Conservation (phyloP, 2,797 vertebrate genomes). For the Momotus momota region DNA sequence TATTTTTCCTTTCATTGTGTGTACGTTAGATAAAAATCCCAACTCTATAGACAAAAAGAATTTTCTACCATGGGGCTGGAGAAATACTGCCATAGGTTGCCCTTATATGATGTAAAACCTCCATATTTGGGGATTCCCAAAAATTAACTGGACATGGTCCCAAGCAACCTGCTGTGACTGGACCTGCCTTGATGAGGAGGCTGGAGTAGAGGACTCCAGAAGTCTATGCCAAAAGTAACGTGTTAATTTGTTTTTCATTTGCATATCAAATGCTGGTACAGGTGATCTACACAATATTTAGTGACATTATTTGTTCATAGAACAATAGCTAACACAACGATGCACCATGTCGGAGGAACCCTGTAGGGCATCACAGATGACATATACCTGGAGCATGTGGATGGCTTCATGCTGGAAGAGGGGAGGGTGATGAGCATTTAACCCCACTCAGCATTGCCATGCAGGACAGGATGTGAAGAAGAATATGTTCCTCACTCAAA, state of each 20-base stretch:
- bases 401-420: neutral
- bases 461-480: neutral
- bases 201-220: neutral
- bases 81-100: neutral
- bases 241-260: neutral
- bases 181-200: neutral
- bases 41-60: neutral
- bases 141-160: neutral
- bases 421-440: neutral
- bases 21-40: neutral
- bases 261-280: neutral
- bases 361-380: neutral
- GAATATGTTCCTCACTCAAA: neutral
- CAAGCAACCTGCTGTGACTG: neutral
- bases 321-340: neutral
- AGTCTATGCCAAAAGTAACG: neutral
- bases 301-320: neutral
- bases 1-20: neutral
- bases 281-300: neutral
- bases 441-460: neutral
- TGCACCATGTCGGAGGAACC: neutral
- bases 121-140: neutral
- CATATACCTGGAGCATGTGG: rapidly evolving
- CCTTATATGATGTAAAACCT: neutral
- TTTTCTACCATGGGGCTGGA: neutral